phyloP scores from a whole-genome alignment of 2,113 vertebrate species.

The Gallinago undulata region DNA sequence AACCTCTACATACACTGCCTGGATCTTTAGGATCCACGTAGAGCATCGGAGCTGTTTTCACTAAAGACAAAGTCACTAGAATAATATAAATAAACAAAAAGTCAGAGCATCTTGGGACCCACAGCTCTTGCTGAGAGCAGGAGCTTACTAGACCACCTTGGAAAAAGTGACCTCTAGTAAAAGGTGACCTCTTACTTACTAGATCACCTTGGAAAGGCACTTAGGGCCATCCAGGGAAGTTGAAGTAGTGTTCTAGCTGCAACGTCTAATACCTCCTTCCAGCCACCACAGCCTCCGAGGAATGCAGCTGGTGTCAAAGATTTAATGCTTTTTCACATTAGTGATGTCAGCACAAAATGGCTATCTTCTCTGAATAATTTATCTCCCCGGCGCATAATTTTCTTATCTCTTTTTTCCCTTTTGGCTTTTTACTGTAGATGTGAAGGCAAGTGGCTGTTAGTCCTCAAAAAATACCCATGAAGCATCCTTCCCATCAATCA shows the following conservation, averaged over 20 bases:
- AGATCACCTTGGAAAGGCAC: slow-evolving; percentile 49
- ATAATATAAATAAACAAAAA: background rate
- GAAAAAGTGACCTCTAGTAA: background rate
- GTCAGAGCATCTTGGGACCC: background rate
- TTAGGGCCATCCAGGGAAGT: background rate
- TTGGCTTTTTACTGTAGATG: slow-evolving; percentile 86
- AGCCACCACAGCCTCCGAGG: slow-evolving; percentile 70
- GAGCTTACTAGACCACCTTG: slow-evolving; percentile 16
- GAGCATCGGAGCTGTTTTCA: background rate
- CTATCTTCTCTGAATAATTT: slow-evolving; percentile 99
- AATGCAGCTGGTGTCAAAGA: slow-evolving; percentile 81
- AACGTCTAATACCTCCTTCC: slow-evolving; percentile 79
- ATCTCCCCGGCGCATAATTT: slow-evolving; percentile 88
- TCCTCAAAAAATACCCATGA: slow-evolving; percentile 83
- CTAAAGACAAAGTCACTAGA: background rate
- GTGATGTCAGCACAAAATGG: slow-evolving; percentile 99
- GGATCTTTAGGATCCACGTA: background rate
- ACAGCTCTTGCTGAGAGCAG: background rate
- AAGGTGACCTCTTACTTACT: background rate
- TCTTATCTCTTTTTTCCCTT: slow-evolving; percentile 85
- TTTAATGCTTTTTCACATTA: slow-evolving; percentile 99
- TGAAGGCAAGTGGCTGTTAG: slow-evolving; percentile 92
- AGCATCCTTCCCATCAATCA: slow-evolving; percentile 98
- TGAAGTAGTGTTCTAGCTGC: slow-evolving; percentile 63
- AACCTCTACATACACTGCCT: background rate